Percentiles rank a stretch among this genome's conserved stretches.
These are phyloP conservation scores for Acrobasis consociella DNA, from an alignment of 2,888 invertebrate species.

Conservation along the genomic window DNA sequence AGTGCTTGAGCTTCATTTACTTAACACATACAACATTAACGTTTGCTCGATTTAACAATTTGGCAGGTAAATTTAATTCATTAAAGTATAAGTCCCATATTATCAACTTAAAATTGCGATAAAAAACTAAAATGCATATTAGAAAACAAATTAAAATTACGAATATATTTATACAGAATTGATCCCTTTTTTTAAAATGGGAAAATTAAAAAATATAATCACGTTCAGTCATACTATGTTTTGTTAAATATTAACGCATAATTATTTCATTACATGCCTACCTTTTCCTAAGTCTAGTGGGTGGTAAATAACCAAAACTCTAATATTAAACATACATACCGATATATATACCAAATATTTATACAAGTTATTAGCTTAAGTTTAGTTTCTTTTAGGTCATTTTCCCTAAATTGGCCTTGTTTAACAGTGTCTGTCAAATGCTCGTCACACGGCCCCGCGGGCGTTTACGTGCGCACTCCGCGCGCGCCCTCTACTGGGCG, in stretches of 20 bases:
- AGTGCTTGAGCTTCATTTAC: slow-evolving; percentile 76
- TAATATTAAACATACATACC: slow-evolving; percentile 83
- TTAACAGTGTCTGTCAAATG: slow-evolving; percentile 77
- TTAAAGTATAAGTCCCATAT: slow-evolving; percentile 75
- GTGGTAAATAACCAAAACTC: slow-evolving; percentile 82
- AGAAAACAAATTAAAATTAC: slow-evolving; percentile 80
- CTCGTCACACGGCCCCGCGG: slow-evolving; percentile 46
- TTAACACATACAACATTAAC: slow-evolving; percentile 70
- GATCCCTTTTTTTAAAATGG: slow-evolving; percentile 69
- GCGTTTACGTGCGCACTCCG: slow-evolving; percentile 34
- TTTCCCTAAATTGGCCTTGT: slow-evolving; percentile 80
- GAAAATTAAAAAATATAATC: slow-evolving; percentile 75
- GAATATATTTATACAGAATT: slow-evolving; percentile 80
- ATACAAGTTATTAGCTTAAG: slow-evolving; percentile 82
- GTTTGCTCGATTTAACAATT: slow-evolving; percentile 75
- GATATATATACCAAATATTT: slow-evolving; percentile 82
- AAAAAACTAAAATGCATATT: slow-evolving; percentile 80
- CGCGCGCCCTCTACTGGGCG: slow-evolving; percentile 33
- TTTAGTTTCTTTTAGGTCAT: slow-evolving; percentile 79
- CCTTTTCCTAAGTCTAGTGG: slow-evolving; percentile 80
- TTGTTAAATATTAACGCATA: slow-evolving; percentile 80
- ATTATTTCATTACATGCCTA: slow-evolving; percentile 80
- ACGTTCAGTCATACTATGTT: slow-evolving; percentile 80
- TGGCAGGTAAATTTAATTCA: slow-evolving; percentile 78
- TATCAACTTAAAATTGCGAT: slow-evolving; percentile 77